Conservation (phyloP, 2,888 invertebrate species). For the Tipula unca region DNA sequence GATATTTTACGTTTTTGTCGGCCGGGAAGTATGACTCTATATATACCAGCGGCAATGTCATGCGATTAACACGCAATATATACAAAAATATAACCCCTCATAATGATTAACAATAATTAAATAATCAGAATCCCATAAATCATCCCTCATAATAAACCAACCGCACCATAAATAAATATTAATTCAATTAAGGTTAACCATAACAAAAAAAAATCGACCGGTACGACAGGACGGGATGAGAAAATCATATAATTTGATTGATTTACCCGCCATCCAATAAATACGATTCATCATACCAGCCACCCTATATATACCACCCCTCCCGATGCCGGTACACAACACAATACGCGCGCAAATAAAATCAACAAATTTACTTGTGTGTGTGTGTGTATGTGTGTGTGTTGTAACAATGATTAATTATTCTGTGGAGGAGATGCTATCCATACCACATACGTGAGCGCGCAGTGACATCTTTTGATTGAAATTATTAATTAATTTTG, state of each 20-base stretch:
- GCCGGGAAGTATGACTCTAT: background rate
- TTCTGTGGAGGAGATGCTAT: background rate
- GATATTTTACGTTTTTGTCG: background rate
- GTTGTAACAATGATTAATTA: constrained; percentile 14
- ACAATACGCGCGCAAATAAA: background rate
- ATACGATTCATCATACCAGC: no score
- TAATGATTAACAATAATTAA: background rate
- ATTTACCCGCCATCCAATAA: background rate
- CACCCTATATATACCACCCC: background rate
- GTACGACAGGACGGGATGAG: background rate
- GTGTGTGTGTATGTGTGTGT: no score
- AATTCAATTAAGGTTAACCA: background rate
- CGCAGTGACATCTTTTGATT: background rate
- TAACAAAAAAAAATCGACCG: background rate
- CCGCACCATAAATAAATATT: background rate
- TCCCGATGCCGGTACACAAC: background rate
- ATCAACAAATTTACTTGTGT: background rate
- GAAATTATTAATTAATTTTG: background rate
- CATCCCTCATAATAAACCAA: background rate
- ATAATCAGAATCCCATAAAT: background rate
- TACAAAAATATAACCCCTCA: background rate
- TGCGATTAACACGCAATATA: background rate
- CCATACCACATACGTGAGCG: background rate
- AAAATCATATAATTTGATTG: background rate
- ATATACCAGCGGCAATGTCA: background rate